Percentiles rank a stretch among this genome's conserved stretches.
Conservation (phyloP, 2,888 invertebrate genomes). For the Bursaphelenchus okinawaensis region DNA sequence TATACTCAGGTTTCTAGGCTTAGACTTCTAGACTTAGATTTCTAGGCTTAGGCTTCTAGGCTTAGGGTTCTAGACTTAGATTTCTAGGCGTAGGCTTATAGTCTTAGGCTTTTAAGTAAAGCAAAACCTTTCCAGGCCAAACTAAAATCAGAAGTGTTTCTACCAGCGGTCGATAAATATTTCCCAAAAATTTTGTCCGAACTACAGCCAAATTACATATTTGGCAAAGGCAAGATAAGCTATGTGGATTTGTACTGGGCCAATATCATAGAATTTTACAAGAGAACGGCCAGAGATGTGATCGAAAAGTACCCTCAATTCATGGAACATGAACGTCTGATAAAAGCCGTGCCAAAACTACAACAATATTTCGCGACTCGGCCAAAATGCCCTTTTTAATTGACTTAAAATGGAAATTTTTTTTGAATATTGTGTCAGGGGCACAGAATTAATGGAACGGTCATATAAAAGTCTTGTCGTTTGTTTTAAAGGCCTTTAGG, state of each 20-base stretch:
- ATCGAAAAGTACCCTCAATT: not conserved
- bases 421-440: too few relatives aligned
- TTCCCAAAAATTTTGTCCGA: not conserved
- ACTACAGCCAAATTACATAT: not conserved
- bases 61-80: too few relatives aligned
- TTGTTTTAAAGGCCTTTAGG: too few relatives aligned
- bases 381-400: not conserved
- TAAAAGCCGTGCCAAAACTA: not conserved
- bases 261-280: not conserved
- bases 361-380: not conserved
- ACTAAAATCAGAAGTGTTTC: not conserved
- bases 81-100: too few relatives aligned
- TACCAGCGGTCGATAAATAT: not conserved
- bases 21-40: too few relatives aligned
- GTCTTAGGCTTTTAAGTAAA: too few relatives aligned
- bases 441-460: too few relatives aligned
- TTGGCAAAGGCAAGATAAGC: not conserved
- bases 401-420: too few relatives aligned
- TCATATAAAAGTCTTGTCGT: too few relatives aligned
- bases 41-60: too few relatives aligned
- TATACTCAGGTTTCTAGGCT: too few relatives aligned
- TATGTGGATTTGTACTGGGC: not conserved
- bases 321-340: not conserved
- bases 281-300: not conserved
- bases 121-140: not conserved